A percentile compares a stretch with the other conserved stretches of the same genome.
Evolutionary conservation across 2,797 vertebrate species (phyloP).

Genomic region (Coregonus ussuriensis): DNA sequence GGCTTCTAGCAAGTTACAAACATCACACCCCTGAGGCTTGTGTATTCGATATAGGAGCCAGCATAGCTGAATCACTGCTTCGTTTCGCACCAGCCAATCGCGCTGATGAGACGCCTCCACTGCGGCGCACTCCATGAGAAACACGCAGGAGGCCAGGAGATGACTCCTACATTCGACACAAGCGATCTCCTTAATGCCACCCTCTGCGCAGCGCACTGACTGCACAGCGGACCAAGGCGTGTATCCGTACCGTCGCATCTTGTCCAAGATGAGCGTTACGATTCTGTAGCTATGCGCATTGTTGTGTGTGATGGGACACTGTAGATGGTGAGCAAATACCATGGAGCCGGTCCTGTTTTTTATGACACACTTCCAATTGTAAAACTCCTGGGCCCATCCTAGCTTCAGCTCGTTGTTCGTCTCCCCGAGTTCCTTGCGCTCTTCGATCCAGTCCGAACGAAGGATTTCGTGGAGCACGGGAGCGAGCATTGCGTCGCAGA

Average conservation of each 20-base stretch:
- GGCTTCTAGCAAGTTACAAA: not conserved
- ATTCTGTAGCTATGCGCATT: too few species aligned
- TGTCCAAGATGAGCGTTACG: not conserved
- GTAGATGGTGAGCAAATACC: not conserved
- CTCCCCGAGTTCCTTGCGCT: too few species aligned
- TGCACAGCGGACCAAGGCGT: constrained; percentile 26
- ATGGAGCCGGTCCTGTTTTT: not conserved
- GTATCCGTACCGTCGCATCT: constrained; percentile 17
- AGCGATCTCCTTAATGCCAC: fast-evolving
- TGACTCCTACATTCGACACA: not conserved
- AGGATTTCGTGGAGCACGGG: too few species aligned
- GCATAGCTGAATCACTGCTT: constrained; percentile 13
- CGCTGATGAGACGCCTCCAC: not conserved
- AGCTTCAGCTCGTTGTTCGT: too few species aligned
- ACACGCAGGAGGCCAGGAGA: not conserved
- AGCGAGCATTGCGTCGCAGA: too few species aligned
- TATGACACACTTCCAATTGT: not conserved
- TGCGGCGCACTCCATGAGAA: constrained; percentile 11
- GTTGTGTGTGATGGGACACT: not conserved
- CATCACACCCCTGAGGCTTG: not conserved
- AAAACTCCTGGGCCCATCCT: constrained; percentile 24
- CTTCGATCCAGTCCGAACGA: too few species aligned
- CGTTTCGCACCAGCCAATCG: constrained; percentile 21
- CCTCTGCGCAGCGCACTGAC: not conserved
- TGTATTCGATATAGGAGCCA: not conserved